Conservation (phyloP, 2,113 vertebrate genomes). For the Parus major region DNA sequence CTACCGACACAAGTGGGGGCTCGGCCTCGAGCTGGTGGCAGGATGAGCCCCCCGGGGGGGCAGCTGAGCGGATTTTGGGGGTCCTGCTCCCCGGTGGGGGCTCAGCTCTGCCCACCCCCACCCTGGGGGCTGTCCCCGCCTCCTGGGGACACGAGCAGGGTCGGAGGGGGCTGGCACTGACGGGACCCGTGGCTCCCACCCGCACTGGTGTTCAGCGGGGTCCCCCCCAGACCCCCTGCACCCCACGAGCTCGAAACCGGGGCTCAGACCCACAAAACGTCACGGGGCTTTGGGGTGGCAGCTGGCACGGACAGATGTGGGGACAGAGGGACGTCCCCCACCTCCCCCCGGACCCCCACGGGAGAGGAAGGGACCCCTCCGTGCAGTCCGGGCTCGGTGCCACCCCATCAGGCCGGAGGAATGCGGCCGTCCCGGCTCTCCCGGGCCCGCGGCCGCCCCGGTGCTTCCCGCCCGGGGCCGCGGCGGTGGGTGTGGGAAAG, state of each 20-base stretch:
- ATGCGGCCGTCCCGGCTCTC: background rate
- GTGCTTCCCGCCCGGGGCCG: constrained; percentile 12
- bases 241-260: rapidly evolving
- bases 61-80: background rate
- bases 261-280: rapidly evolving
- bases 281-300: background rate
- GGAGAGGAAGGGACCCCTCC: background rate
- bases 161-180: background rate
- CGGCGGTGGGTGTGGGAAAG: constrained; percentile 55
- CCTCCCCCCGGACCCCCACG: rapidly evolving
- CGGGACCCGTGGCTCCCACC: rapidly evolving
- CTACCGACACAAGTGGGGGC: rapidly evolving
- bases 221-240: background rate
- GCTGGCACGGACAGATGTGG: background rate
- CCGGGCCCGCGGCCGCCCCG: background rate
- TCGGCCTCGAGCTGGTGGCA: rapidly evolving
- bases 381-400: rapidly evolving
- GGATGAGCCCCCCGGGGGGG: rapidly evolving
- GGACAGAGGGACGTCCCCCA: rapidly evolving
- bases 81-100: background rate
- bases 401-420: background rate
- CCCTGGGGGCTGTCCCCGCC: background rate
- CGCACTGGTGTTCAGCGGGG: rapidly evolving
- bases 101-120: background rate
- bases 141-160: background rate